These are phyloP conservation scores for Berghia stephanieae DNA, from an alignment of 1,140 invertebrate genomes.

Conservation along the genomic window DNA sequence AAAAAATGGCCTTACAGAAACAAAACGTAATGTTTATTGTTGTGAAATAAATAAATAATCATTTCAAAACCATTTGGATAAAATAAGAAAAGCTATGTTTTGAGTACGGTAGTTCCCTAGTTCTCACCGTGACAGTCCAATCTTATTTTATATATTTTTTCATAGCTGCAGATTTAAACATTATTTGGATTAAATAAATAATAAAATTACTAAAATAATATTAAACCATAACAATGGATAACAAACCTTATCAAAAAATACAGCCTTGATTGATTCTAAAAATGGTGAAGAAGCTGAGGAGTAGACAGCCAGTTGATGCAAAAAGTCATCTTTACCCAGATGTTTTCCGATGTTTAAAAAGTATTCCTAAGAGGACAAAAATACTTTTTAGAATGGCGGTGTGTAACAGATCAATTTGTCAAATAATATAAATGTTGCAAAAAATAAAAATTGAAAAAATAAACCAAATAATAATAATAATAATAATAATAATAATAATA, in stretches of 20 bases:
- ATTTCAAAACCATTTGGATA: background rate
- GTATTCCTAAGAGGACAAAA: conserved; percentile 39
- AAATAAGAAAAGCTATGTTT: background rate
- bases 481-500: background rate
- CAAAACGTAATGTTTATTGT: too few species aligned
- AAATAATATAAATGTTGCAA: background rate
- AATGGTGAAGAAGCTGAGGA: conserved; percentile 34
- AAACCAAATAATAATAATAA: background rate
- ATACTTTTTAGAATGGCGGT: background rate
- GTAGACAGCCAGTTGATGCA: conserved; percentile 38
- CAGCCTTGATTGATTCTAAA: conserved; percentile 36
- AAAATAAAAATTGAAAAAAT: background rate
- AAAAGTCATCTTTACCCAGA: conserved; percentile 42
- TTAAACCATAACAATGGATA: background rate
- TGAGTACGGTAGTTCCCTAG: background rate
- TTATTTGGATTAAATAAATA: background rate
- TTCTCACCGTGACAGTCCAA: background rate
- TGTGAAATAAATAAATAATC: too few species aligned
- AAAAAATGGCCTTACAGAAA: too few species aligned
- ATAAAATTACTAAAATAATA: background rate
- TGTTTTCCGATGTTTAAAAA: conserved; percentile 42
- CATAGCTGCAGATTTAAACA: background rate
- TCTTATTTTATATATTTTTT: background rate
- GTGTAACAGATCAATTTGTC: too few species aligned
- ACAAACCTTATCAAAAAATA: conserved; percentile 49